Conservation (phyloP, 2,888 invertebrate genomes). For the Drosophila formosana region DNA sequence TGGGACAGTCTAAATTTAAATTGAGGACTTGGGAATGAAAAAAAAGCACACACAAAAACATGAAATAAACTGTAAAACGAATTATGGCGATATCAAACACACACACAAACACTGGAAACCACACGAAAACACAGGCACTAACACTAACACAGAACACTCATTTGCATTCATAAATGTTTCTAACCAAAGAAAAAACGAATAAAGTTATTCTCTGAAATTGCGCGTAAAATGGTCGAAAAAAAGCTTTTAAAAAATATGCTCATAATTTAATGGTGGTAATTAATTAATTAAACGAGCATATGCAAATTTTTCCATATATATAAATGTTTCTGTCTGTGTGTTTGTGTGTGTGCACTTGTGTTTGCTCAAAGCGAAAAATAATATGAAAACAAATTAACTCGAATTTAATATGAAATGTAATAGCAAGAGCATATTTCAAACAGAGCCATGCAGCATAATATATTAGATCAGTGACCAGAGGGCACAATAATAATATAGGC, state of each 20-base stretch:
- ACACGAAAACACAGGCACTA: slow-evolving; percentile 1
- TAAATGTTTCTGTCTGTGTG: background rate
- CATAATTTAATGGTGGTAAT: slow-evolving; percentile 57
- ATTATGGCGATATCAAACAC: slow-evolving; percentile 34
- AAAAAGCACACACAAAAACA: slow-evolving; percentile 27
- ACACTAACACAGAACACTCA: slow-evolving; percentile 25
- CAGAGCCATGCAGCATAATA: slow-evolving; percentile 22
- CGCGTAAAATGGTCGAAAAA: slow-evolving; percentile 27
- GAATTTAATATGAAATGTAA: slow-evolving; percentile 53
- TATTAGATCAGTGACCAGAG: background rate
- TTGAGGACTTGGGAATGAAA: slow-evolving; percentile 33
- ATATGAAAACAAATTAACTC: slow-evolving; percentile 63
- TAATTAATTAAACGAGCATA: slow-evolving; percentile 56
- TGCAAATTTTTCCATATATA: slow-evolving; percentile 42
- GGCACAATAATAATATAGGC: background rate
- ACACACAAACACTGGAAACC: slow-evolving; percentile 16
- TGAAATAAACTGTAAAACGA: slow-evolving; percentile 39
- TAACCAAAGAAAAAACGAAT: slow-evolving; percentile 24
- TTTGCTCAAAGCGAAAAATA: slow-evolving; percentile 15
- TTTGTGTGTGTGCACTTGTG: background rate
- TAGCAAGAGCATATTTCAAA: slow-evolving; percentile 8
- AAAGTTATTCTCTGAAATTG: slow-evolving; percentile 43
- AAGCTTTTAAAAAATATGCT: slow-evolving; percentile 9
- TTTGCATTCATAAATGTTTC: slow-evolving; percentile 39
- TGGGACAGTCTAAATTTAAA: slow-evolving; percentile 51